These are phyloP conservation scores for Gallinago stenura DNA, from an alignment of 2,797 vertebrate genomes.

Conservation along the genomic window DNA sequence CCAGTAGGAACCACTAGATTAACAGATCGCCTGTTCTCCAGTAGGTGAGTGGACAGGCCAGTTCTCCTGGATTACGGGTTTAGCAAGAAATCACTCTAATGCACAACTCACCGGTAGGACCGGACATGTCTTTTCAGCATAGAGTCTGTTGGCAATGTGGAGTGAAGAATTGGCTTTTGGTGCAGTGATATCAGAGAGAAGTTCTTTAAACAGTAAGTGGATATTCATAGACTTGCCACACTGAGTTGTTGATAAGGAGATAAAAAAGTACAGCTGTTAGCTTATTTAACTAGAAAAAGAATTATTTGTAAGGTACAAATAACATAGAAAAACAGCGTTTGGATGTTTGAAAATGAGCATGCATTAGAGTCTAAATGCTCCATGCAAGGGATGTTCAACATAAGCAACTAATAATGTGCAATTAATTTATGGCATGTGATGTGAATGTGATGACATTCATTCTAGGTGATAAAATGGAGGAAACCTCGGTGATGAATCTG, in stretches of 20 bases:
- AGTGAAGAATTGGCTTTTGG: conserved; percentile 79
- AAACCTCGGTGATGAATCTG: background rate
- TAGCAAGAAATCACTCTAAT: background rate
- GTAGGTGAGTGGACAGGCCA: background rate
- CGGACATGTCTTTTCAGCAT: conserved; percentile 82
- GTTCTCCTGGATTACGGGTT: background rate
- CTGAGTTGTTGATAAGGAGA: conserved; percentile 21
- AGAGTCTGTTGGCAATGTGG: conserved; percentile 86
- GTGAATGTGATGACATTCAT: background rate
- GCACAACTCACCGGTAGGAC: conserved; percentile 81
- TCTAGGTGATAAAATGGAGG: background rate
- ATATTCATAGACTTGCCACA: conserved; percentile 64
- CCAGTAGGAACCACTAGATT: background rate
- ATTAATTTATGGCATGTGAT: background rate
- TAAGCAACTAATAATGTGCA: background rate
- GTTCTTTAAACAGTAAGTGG: conserved; percentile 74
- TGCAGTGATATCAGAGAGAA: conserved; percentile 82
- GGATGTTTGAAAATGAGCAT: background rate
- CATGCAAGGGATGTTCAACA: background rate
- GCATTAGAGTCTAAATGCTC: background rate
- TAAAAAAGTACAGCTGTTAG: background rate
- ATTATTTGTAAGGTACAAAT: background rate
- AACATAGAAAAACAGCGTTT: background rate
- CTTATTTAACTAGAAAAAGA: background rate
- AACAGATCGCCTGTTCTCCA: background rate